Evolutionary conservation across 2,797 vertebrate species (phyloP).

Genomic region (Tokudaia muenninki): DNA sequence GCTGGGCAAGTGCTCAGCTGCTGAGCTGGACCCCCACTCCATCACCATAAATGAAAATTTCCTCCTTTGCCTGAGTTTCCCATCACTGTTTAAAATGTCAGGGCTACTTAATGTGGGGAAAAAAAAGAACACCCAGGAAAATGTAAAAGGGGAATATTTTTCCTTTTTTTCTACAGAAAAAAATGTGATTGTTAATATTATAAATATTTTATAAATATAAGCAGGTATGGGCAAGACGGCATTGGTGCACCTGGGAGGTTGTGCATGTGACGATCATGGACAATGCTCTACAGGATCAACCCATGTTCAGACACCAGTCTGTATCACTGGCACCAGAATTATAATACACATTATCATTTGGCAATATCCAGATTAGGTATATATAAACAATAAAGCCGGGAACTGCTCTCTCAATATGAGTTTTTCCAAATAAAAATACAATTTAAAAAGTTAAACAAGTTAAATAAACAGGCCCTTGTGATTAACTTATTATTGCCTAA

Average conservation of each 20-base stretch:
- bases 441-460: not conserved
- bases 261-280: not conserved
- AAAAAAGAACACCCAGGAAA: not conserved
- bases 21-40: not conserved
- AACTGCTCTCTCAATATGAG: not conserved
- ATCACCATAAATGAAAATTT: not conserved
- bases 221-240: not conserved
- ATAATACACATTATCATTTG: not conserved
- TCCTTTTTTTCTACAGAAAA: not conserved
- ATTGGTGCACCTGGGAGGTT: not conserved
- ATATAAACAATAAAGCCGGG: constrained; percentile 32
- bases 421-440: constrained; percentile 21
- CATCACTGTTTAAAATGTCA: constrained; percentile 30
- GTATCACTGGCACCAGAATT: not conserved
- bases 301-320: not conserved
- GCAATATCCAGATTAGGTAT: not conserved
- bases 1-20: not conserved
- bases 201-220: constrained; percentile 25
- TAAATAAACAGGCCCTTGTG: not conserved
- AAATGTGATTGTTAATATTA: not conserved
- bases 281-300: not conserved
- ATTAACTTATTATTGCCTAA: constrained; percentile 24
- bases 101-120: not conserved
- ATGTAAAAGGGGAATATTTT: not conserved
- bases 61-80: not conserved